Conservation (phyloP, 1,140 invertebrate genomes). For the Magallana ariakensis region DNA sequence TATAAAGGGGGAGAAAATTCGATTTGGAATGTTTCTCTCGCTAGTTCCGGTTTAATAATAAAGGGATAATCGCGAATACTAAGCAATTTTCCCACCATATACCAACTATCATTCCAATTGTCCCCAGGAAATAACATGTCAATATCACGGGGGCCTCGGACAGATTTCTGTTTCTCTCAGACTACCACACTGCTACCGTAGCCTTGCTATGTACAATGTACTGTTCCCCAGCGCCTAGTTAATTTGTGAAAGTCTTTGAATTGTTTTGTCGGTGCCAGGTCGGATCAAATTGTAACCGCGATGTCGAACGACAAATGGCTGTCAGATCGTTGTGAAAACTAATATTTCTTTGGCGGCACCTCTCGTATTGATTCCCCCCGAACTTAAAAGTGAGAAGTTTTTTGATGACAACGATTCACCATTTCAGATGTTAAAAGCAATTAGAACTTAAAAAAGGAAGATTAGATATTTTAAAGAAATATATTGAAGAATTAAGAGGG, state of each 20-base stretch:
- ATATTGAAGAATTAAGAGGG: no score
- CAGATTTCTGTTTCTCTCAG: not conserved
- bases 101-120: not conserved
- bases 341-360: not conserved
- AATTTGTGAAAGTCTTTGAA: not conserved
- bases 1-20: not conserved
- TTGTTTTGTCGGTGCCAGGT: not conserved
- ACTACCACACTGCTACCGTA: not conserved
- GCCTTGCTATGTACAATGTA: not conserved
- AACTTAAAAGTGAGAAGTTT: no score
- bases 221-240: not conserved
- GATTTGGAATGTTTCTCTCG: not conserved
- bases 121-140: constrained; percentile 29
- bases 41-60: not conserved
- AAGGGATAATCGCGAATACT: not conserved
- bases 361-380: not conserved
- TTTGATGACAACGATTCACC: no score
- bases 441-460: no score
- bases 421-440: no score
- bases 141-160: not conserved
- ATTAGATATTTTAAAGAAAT: no score
- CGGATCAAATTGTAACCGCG: not conserved
- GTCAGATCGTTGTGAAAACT: not conserved
- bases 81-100: not conserved
- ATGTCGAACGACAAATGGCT: not conserved